Evolutionary conservation across 2,888 invertebrate species (phyloP), one percentile per base, ranked within the genome.

Genomic region (Pterostichus niger): DNA sequence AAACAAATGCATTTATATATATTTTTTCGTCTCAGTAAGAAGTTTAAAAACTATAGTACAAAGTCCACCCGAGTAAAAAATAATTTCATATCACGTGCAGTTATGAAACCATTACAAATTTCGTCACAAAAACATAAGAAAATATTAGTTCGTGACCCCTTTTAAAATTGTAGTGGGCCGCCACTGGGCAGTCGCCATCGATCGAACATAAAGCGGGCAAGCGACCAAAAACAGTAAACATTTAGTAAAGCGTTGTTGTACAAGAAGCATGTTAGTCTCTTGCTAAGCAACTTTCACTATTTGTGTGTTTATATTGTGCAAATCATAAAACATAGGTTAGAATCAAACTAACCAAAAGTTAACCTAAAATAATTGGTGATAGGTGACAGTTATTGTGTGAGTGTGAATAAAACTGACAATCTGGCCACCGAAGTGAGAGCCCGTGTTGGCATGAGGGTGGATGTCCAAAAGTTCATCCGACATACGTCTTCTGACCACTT

Each of bases 401-500:
- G 80, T 80, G 80, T 15, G 64, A 24, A 52, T 80, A 85, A 85
- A 59, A 64, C 82, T 85, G 87, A 88, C 91, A 92, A 91, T 91
- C 92, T 92, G 92, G 92, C 91, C 90, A 91, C 91, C 88, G 91
- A 91, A 90, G 91, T 92, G 87, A 91, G 91, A 90, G 91, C 91
- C 90, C 93, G 93, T 91, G 93, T 94, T 93, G 94, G 94, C 92
- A 95, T 95, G 95, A 94, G 94, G 93, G 93, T 93, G 92, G 93
- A 94, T 90, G 91, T 94, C 90, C 91, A 93, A 89, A 93, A 94
- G 88, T 94, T 94, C 88, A 95, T 95, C 90, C 92, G 95, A 88
- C 94, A 95, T 91, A 95, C 95, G 85, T 94, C 94, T 86, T 95
- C 95, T 86, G 94, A 95, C 87, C 95, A 95, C 89, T 95, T 94